Base-by-base conservation (phyloP, 2,888 invertebrate genomes). In the Apotomis capreana region DNA sequence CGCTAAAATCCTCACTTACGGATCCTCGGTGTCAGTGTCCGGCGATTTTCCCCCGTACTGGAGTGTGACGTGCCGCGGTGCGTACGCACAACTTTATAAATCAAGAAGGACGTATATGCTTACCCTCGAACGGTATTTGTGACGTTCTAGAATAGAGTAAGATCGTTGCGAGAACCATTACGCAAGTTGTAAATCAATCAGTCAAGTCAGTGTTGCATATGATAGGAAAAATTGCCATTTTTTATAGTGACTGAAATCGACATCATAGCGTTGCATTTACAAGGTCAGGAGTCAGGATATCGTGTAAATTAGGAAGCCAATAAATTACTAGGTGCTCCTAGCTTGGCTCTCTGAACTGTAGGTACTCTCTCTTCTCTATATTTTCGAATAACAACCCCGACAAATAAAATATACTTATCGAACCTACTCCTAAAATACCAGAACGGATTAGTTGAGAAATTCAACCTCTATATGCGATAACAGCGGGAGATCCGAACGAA, bases 11-110 rank as follows among this genome's bases (percentile, higher is more conserved):
- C 37, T 1, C 36, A 37, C 37, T 64, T 37, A 5, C 54, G 44
- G 64, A 64, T 64, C 40, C 63, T 12, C 61, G 40, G 40, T 64
- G 13, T 52, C 52, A 37, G 52, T 52, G 44, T 64, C 64, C 64
- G 37, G 10, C 44, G 8, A 64, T 64, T 64, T 64, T 44, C 64
- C 54, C 54, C 54, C 64, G 40, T 64, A 64, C 64, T 64, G 54
- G 55, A 64, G 64, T 64, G 64, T 64, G 64, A 64, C 64, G 60
- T 44, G 64, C 40, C 44, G 12, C 44, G 63, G 54, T 52, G 63
- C 63, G 63, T 15, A 64, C 63, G 54, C 40, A 8, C 54, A 5
- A 10, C 6, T 9, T 3, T 51, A 10, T 10, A 8, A 26, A 12
- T 40, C 40, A 6, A 55, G 6, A 64, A 64, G 0, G 54, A 26